Evolutionary conservation across 2,888 invertebrate genomes (phyloP).

Genomic region (Parapristionchus giblindavisi): DNA sequence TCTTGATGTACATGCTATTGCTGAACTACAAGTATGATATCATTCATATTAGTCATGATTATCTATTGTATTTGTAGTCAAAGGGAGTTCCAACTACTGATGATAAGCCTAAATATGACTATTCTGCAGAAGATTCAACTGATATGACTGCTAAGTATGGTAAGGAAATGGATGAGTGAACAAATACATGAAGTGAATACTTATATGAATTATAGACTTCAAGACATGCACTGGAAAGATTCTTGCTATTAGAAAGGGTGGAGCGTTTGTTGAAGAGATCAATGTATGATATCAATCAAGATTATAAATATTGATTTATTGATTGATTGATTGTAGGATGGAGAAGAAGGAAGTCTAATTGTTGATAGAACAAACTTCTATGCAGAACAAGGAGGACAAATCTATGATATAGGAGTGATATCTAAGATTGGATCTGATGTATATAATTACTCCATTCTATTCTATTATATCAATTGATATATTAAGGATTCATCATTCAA

Average conservation of each 20-base stretch:
- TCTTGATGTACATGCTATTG: conserved; percentile 93
- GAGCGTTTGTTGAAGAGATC: conserved; percentile 85
- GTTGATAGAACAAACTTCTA: conserved; percentile 91
- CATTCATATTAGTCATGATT: not conserved
- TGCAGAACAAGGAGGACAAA: conserved; percentile 98
- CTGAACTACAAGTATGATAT: conserved; percentile 79
- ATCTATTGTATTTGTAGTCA: conserved; percentile 67
- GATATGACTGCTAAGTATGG: conserved; percentile 79
- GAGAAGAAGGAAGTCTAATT: conserved; percentile 89
- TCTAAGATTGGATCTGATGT: conserved; percentile 80
- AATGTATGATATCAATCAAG: conserved; percentile 44
- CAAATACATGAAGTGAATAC: not conserved
- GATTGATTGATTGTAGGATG: conserved; percentile 73
- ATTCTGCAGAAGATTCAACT: conserved; percentile 75
- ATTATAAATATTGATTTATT: not conserved
- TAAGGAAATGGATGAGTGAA: too few species aligned
- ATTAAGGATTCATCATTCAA: conserved; percentile 82
- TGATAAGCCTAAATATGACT: conserved; percentile 90
- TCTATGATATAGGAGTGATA: conserved; percentile 92
- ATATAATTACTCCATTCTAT: too few species aligned
- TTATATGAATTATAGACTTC: conserved; percentile 43
- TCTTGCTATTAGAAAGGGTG: conserved; percentile 79
- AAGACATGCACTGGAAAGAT: conserved; percentile 75
- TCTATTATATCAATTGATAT: not conserved
- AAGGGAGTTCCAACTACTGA: conserved; percentile 82